Conservation (phyloP, 2,797 vertebrate species). For the Lates japonicus region DNA sequence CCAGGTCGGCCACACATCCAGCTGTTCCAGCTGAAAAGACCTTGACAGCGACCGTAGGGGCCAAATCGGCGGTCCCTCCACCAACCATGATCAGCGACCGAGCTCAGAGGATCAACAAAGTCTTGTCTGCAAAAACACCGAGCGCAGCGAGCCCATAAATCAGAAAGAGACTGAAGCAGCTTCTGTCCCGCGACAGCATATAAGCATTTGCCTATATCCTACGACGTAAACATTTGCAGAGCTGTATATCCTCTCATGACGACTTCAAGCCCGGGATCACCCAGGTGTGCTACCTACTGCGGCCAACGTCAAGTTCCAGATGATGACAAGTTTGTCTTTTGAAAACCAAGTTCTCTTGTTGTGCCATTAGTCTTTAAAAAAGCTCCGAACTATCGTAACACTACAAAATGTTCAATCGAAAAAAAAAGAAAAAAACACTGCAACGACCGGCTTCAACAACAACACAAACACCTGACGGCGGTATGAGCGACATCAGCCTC, state of each 20-base stretch:
- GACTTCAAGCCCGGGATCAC: background rate
- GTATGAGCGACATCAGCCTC: background rate
- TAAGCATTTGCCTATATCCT: background rate
- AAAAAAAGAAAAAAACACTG: background rate
- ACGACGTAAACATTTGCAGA: background rate
- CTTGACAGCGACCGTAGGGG: constrained; percentile 82
- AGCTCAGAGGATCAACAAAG: constrained; percentile 1
- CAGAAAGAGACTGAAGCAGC: background rate
- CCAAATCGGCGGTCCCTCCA: constrained; percentile 43
- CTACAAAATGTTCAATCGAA: background rate
- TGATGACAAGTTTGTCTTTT: constrained; percentile 33
- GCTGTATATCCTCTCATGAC: background rate
- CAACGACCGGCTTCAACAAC: too few relatives aligned
- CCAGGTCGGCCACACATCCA: constrained; percentile 92
- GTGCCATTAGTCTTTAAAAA: constrained; percentile 30
- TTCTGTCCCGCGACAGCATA: too few relatives aligned
- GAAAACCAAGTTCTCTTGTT: constrained; percentile 1
- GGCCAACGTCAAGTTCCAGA: constrained; percentile 54
- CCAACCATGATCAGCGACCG: constrained; percentile 55
- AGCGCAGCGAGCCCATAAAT: background rate
- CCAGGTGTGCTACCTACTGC: background rate
- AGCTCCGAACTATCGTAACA: constrained; percentile 21
- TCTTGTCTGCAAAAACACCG: background rate
- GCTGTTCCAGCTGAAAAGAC: constrained; percentile 91
- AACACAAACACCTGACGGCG: background rate